Percentiles rank a stretch among this genome's conserved stretches.
Conservation (phyloP, 2,888 invertebrate species). For the Drosophila leonis region DNA sequence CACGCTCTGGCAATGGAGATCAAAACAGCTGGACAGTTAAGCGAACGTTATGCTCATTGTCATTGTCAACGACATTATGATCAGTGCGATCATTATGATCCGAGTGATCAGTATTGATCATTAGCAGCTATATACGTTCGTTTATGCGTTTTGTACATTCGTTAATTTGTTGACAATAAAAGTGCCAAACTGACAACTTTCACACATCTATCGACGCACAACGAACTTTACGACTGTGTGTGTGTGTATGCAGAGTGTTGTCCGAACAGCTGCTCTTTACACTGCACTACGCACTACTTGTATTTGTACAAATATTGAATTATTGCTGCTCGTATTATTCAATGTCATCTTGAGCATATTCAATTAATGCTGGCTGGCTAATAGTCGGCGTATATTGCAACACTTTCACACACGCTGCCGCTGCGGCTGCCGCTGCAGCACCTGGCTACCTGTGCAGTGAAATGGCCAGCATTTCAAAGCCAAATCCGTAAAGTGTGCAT, state of each 20-base stretch:
- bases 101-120: slow-evolving; percentile 16
- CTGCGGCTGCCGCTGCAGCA: slow-evolving; percentile 1
- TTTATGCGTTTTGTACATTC: slow-evolving; percentile 31
- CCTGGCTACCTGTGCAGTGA: slow-evolving; percentile 47
- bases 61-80: slow-evolving; percentile 40
- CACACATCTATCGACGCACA: slow-evolving; percentile 64
- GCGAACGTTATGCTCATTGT: slow-evolving; percentile 44
- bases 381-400: slow-evolving; percentile 60
- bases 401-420: slow-evolving; percentile 72
- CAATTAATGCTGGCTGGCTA: slow-evolving; percentile 45
- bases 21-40: slow-evolving; percentile 42
- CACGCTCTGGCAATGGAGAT: slow-evolving; percentile 21
- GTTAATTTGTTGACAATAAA: slow-evolving; percentile 78
- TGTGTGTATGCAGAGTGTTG: slow-evolving; percentile 13
- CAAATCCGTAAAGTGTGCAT: slow-evolving; percentile 80
- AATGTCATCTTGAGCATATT: slow-evolving; percentile 60
- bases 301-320: slow-evolving; percentile 39
- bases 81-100: slow-evolving; percentile 11
- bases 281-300: slow-evolving; percentile 20
- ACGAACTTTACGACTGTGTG: neutral
- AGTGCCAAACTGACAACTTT: slow-evolving; percentile 75
- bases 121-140: slow-evolving; percentile 24
- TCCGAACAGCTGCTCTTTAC: slow-evolving; percentile 17
- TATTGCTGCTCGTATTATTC: slow-evolving; percentile 62
- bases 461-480: slow-evolving; percentile 62